A percentile compares a stretch with the other conserved stretches of the same genome.
phyloP scores from a whole-genome alignment of 2,888 invertebrate genomes.

The Hyposoter didymator region DNA sequence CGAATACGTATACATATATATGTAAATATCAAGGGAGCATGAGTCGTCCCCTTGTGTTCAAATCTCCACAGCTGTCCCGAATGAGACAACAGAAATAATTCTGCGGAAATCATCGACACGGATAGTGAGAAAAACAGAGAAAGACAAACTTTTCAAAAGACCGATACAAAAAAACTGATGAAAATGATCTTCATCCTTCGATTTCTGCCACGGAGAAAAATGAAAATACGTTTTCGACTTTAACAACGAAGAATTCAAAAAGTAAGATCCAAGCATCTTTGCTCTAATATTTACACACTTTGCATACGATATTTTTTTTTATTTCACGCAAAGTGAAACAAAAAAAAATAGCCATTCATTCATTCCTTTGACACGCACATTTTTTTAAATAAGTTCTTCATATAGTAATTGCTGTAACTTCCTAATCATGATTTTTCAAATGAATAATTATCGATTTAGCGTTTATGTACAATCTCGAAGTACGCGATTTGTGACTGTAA shows the following conservation, averaged over 20 bases:
- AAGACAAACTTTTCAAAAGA: slow-evolving; percentile 5
- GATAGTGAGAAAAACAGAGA: not conserved
- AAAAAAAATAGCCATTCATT: not conserved
- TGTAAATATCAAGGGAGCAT: slow-evolving; percentile 5
- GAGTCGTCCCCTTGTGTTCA: not conserved
- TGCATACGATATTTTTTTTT: slow-evolving; percentile 27
- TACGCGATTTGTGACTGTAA: slow-evolving; percentile 71
- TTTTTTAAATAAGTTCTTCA: not conserved
- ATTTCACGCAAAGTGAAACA: not conserved
- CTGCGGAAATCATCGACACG: not conserved
- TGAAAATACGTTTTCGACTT: not conserved
- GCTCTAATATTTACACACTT: not conserved
- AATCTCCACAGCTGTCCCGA: not conserved
- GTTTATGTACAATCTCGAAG: slow-evolving; percentile 77
- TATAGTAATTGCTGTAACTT: not conserved
- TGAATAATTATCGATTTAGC: slow-evolving; percentile 73
- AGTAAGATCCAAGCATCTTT: not conserved
- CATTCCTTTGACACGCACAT: slow-evolving; percentile 18
- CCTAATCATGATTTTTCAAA: slow-evolving; percentile 67
- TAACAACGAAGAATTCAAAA: not conserved
- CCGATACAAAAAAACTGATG: not conserved
- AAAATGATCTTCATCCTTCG: not conserved
- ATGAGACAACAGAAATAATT: not conserved
- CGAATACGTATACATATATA: not conserved
- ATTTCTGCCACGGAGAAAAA: not conserved